These are phyloP conservation scores for Mimachlamys varia DNA, from an alignment of 2,888 invertebrate species.

Conservation along the genomic window DNA sequence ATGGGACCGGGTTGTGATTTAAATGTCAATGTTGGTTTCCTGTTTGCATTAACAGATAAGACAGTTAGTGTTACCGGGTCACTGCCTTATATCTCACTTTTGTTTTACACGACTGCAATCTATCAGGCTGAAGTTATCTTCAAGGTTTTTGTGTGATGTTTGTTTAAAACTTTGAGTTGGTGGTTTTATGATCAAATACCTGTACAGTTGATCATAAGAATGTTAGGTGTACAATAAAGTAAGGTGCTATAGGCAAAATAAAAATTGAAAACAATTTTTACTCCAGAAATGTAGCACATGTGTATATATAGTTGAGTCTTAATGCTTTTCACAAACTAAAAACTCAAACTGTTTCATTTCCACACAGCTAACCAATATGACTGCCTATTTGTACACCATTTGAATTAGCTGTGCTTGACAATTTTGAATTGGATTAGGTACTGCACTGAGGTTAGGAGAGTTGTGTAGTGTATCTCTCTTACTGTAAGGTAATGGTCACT, in stretches of 20 bases:
- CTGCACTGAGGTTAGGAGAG: too few relatives aligned
- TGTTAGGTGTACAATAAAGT: background rate
- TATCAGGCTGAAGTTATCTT: background rate
- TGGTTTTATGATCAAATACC: background rate
- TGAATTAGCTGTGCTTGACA: too few relatives aligned
- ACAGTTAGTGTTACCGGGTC: background rate
- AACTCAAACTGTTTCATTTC: background rate
- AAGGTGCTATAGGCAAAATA: too few relatives aligned
- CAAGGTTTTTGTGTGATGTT: background rate
- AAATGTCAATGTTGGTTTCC: conserved; percentile 29
- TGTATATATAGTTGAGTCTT: too few relatives aligned
- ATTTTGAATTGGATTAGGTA: too few relatives aligned
- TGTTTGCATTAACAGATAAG: background rate
- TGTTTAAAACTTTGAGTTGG: background rate
- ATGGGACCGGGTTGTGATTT: background rate
- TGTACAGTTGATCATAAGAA: background rate
- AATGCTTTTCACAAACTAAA: background rate
- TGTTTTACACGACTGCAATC: background rate
- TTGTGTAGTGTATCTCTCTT: too few relatives aligned
- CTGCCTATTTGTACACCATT: too few relatives aligned
- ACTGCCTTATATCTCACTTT: background rate
- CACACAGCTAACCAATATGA: too few relatives aligned
- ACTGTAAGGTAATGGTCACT: too few relatives aligned
- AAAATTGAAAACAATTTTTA: too few relatives aligned
- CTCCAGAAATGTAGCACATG: too few relatives aligned